Evolutionary conservation across 2,888 invertebrate genomes (phyloP).

Genomic region (Ptilodon capucinus): DNA sequence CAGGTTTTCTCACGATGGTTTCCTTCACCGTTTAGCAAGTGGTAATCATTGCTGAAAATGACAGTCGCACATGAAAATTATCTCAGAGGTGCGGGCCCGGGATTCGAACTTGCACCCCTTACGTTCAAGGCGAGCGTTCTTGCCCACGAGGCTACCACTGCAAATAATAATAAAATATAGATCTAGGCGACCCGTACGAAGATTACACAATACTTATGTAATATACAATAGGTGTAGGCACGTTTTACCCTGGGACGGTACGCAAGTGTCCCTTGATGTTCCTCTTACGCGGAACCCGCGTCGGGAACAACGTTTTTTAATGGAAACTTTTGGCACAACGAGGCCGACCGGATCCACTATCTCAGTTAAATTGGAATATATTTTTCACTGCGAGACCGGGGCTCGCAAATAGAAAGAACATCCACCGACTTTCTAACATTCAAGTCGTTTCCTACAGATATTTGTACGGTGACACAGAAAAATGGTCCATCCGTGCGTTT

Average conservation of each 20-base stretch:
- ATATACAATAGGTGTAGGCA: slow-evolving; percentile 6
- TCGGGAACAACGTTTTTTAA: slow-evolving; percentile 31
- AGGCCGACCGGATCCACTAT: slow-evolving; percentile 38
- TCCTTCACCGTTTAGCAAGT: too few relatives aligned
- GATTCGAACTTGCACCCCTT: too few relatives aligned
- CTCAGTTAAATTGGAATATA: slow-evolving; percentile 55
- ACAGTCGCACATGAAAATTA: too few relatives aligned
- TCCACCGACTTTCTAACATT: slow-evolving; percentile 52
- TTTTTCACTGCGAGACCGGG: slow-evolving; percentile 44
- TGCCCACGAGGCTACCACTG: too few relatives aligned
- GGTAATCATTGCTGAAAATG: too few relatives aligned
- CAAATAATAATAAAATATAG: not conserved
- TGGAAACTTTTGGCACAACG: slow-evolving; percentile 44
- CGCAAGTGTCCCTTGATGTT: slow-evolving; percentile 19
- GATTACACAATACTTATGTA: slow-evolving; percentile 16
- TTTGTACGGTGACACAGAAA: slow-evolving; percentile 66
- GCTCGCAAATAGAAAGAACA: slow-evolving; percentile 52
- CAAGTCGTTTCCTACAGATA: slow-evolving; percentile 61
- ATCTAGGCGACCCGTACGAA: slow-evolving; percentile 10
- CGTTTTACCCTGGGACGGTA: slow-evolving; percentile 16
- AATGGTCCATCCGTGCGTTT: slow-evolving; percentile 60
- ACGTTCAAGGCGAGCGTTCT: too few relatives aligned
- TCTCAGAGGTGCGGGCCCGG: too few relatives aligned
- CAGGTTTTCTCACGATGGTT: too few relatives aligned
- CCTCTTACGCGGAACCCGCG: slow-evolving; percentile 15